These are phyloP conservation scores for Drosophila trapezifrons DNA, from an alignment of 1,140 invertebrate species.

Conservation along the genomic window DNA sequence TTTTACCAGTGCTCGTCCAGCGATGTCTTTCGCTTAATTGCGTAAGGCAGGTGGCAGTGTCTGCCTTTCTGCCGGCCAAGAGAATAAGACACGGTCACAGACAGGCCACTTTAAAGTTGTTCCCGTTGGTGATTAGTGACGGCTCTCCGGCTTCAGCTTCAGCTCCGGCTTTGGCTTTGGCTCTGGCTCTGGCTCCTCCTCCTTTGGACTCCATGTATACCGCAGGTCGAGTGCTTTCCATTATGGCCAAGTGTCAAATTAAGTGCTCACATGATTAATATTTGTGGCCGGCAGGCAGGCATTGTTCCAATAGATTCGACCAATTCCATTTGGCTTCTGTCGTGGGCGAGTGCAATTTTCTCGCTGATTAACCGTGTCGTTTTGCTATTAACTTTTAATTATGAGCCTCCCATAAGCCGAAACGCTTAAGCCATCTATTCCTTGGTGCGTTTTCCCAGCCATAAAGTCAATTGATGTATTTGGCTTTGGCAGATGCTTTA, in stretches of 20 bases:
- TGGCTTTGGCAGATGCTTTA: constrained; percentile 35
- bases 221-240: constrained; percentile 59
- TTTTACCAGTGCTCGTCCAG: constrained; percentile 45
- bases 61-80: constrained; percentile 42
- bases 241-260: constrained; percentile 82
- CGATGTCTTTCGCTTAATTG: constrained; percentile 69
- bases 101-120: constrained; percentile 78
- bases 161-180: neutral
- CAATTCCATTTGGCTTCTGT: constrained; percentile 35
- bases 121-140: constrained; percentile 78
- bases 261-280: constrained; percentile 82
- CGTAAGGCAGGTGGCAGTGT: constrained; percentile 77
- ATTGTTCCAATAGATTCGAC: constrained; percentile 48
- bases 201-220: neutral
- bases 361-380: constrained; percentile 77
- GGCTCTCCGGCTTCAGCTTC: constrained; percentile 29
- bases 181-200: neutral
- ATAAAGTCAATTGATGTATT: constrained; percentile 64
- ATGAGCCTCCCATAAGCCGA: constrained; percentile 34
- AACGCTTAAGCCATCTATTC: constrained; percentile 26
- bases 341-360: constrained; percentile 65
- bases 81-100: constrained; percentile 75
- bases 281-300: constrained; percentile 40
- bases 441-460: constrained; percentile 47
- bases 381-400: constrained; percentile 78